These are phyloP conservation scores for Threskiornis aethiopicus DNA, from an alignment of 2,797 vertebrate genomes.

Conservation along the genomic window DNA sequence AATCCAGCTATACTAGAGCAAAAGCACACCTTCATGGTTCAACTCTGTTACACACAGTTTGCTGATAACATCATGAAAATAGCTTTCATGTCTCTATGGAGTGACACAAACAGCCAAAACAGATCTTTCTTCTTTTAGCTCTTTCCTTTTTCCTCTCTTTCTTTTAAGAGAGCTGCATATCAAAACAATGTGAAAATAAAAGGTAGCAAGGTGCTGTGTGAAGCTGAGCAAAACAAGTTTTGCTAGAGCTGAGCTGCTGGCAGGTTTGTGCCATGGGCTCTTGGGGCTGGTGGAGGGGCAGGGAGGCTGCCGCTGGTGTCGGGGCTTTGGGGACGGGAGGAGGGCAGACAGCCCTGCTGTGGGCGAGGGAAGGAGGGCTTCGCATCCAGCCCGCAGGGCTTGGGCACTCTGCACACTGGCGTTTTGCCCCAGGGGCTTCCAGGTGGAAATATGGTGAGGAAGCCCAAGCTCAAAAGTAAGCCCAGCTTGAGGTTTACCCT, in stretches of 20 bases:
- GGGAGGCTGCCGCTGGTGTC: accelerated
- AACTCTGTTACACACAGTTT: neutral
- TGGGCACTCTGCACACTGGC: accelerated
- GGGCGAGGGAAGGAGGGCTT: neutral
- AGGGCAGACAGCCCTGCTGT: neutral
- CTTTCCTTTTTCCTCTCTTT: neutral
- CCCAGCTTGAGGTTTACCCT: neutral
- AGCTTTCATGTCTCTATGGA: neutral
- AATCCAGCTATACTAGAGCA: neutral
- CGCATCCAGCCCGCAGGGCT: neutral
- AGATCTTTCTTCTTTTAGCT: neutral
- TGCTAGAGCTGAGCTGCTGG: neutral
- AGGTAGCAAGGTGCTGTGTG: neutral
- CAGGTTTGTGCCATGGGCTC: neutral
- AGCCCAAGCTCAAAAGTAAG: neutral
- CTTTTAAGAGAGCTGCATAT: neutral
- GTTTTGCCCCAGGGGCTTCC: neutral
- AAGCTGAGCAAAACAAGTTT: neutral
- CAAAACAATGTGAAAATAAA: neutral
- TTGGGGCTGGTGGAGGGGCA: neutral
- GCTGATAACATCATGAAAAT: neutral
- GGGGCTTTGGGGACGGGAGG: accelerated
- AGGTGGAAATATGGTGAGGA: neutral
- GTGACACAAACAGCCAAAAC: neutral
- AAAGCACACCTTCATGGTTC: neutral